Evolutionary conservation across 35 echinoderm and acorn worm species (phyloP).

Genomic region (Amphiura filiformis): DNA sequence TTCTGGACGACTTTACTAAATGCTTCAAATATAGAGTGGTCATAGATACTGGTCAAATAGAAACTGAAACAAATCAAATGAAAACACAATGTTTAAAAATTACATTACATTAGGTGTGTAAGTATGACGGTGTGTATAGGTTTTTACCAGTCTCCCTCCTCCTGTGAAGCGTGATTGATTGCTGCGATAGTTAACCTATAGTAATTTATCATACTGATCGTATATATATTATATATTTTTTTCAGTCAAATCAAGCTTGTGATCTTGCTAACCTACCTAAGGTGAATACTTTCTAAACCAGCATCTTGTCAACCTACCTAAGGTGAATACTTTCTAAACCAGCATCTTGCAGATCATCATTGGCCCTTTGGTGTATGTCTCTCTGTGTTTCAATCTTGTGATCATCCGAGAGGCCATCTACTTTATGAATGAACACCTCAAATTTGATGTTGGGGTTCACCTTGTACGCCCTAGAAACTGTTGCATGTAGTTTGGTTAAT

Average conservation of each 20-base stretch:
- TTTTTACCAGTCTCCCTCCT: too few species aligned
- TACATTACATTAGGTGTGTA: too few species aligned
- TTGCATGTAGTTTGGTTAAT: constrained; percentile 80
- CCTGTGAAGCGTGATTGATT: too few species aligned
- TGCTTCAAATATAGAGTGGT: constrained; percentile 99
- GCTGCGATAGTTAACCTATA: too few species aligned
- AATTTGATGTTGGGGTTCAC: constrained; percentile 99
- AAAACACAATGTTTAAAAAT: too few species aligned
- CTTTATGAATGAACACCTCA: constrained; percentile 99
- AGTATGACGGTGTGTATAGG: too few species aligned
- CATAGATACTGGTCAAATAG: constrained; percentile 98
- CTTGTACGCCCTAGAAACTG: constrained; percentile 84
- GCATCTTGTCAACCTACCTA: constrained; percentile 58
- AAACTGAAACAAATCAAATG: constrained; percentile 90
- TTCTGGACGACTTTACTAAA: constrained; percentile 99
- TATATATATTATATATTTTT: too few species aligned
- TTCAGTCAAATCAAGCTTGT: too few species aligned
- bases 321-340: constrained; percentile 79
- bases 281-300: constrained; percentile 72
- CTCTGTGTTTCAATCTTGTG: constrained; percentile 97
- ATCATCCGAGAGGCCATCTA: constrained; percentile 92
- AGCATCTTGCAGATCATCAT: constrained; percentile 78
- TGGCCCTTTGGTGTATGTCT: constrained; percentile 91
- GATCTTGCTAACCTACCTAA: constrained; percentile 59
- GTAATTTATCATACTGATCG: too few species aligned